Conservation (phyloP, 2,113 vertebrate genomes). For the Irena cyanogastra region DNA sequence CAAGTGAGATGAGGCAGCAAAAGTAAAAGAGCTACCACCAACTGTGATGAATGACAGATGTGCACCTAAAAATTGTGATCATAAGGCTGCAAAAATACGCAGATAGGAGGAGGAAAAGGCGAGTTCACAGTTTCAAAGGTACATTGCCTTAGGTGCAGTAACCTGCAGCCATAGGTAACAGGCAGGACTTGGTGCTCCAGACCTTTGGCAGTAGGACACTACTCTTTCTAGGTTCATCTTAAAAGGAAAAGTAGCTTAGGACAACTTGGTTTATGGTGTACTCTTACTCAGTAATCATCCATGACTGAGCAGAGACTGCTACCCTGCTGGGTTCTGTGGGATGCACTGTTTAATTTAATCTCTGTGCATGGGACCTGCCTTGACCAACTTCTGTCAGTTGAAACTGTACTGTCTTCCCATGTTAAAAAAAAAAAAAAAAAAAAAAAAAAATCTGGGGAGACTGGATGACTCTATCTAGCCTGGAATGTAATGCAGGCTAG, state of each 20-base stretch:
- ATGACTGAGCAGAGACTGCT: rapidly evolving
- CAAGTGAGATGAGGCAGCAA: conserved; percentile 33
- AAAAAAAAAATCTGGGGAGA: rapidly evolving
- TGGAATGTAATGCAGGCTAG: neutral
- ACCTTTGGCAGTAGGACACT: neutral
- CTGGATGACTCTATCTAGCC: neutral
- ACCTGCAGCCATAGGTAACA: neutral
- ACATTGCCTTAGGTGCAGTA: rapidly evolving
- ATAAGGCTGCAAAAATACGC: neutral
- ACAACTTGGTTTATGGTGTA: neutral
- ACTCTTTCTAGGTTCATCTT: neutral
- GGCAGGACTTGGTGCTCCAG: neutral
- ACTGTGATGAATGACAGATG: neutral
- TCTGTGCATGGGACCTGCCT: neutral
- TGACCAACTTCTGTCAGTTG: neutral
- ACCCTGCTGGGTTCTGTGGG: neutral
- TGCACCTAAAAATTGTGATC: neutral
- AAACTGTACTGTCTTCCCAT: neutral
- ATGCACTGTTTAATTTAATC: neutral
- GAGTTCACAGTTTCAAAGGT: neutral
- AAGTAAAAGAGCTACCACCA: conserved; percentile 1
- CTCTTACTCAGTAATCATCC: neutral
- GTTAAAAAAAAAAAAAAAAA: neutral
- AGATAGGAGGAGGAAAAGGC: neutral
- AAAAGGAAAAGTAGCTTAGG: neutral